phyloP scores from a whole-genome alignment of 1,140 invertebrate species.

The Samia ricini region DNA sequence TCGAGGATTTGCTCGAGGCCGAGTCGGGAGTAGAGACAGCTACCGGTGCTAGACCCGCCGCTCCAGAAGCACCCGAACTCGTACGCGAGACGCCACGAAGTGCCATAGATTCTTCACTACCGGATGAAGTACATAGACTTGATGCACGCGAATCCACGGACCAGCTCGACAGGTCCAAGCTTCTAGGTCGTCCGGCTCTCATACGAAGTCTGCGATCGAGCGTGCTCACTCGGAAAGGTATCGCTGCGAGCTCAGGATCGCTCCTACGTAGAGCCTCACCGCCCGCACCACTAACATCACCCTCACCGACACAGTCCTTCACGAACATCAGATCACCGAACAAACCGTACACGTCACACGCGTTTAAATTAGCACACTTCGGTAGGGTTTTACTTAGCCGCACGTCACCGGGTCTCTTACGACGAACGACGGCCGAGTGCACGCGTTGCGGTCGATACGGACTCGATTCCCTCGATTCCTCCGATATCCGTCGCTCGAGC shows the following conservation, averaged over 20 bases:
- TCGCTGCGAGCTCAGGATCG: slow-evolving; percentile 89
- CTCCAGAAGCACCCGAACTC: slow-evolving; percentile 84
- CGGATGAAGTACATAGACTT: slow-evolving; percentile 88
- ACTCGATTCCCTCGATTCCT: slow-evolving; percentile 84
- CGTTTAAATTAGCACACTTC: slow-evolving; percentile 79
- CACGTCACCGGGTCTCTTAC: slow-evolving; percentile 83
- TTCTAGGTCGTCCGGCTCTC: slow-evolving; percentile 88
- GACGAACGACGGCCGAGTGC: slow-evolving; percentile 71
- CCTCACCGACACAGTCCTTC: slow-evolving; percentile 90
- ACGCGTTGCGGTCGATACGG: slow-evolving; percentile 83
- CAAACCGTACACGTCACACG: slow-evolving; percentile 92
- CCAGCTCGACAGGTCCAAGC: slow-evolving; percentile 91
- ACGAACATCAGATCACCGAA: slow-evolving; percentile 94
- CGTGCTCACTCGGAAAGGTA: slow-evolving; percentile 88
- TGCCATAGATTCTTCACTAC: slow-evolving; percentile 88
- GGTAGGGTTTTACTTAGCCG: slow-evolving; percentile 88
- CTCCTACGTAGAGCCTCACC: slow-evolving; percentile 86
- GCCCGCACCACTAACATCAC: slow-evolving; percentile 83
- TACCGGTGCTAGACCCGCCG: slow-evolving; percentile 55
- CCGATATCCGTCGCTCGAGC: slow-evolving; percentile 81
- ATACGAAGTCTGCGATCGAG: slow-evolving; percentile 87
- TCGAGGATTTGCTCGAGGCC: slow-evolving; percentile 47
- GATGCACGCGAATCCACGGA: slow-evolving; percentile 92
- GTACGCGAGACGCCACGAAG: slow-evolving; percentile 83
- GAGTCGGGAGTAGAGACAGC: slow-evolving; percentile 60